phyloP scores from a whole-genome alignment of 2,888 invertebrate genomes.

The Capitulum mitella region DNA sequence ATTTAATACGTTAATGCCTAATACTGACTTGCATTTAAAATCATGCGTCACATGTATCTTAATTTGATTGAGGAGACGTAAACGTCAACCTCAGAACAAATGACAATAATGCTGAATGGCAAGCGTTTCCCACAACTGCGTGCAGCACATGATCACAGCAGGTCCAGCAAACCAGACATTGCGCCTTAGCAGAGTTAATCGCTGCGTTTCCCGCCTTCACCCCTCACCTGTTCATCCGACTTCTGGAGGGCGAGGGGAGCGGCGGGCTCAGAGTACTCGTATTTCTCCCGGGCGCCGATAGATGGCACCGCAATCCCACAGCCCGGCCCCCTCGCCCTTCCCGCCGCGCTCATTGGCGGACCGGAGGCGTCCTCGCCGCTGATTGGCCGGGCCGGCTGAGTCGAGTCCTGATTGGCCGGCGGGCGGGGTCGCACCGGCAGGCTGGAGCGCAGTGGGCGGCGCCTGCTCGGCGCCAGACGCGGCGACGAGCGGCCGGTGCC shows the following conservation, averaged over 20 bases:
- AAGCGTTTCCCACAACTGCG: too few species aligned
- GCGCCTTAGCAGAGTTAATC: too few species aligned
- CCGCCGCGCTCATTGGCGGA: background rate
- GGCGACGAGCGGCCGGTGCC: background rate
- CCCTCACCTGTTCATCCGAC: background rate
- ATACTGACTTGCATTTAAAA: too few species aligned
- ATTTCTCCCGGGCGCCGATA: background rate
- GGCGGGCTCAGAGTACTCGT: background rate
- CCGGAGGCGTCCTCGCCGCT: background rate
- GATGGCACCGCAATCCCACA: background rate
- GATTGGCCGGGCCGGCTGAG: background rate
- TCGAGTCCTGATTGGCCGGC: constrained; percentile 1
- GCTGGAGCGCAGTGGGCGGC: background rate
- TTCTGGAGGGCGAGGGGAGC: background rate
- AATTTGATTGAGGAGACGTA: too few species aligned
- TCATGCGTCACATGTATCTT: too few species aligned
- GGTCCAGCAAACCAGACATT: too few species aligned
- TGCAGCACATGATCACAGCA: too few species aligned
- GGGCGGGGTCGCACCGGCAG: background rate
- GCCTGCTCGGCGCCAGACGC: background rate
- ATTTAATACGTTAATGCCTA: too few species aligned
- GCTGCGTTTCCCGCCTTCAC: background rate
- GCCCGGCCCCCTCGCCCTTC: constrained; percentile 5
- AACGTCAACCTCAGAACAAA: too few species aligned
- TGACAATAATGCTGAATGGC: too few species aligned